Evolutionary conservation across 2,888 invertebrate genomes (phyloP).

Genomic region (Aleiodes leptofemur): DNA sequence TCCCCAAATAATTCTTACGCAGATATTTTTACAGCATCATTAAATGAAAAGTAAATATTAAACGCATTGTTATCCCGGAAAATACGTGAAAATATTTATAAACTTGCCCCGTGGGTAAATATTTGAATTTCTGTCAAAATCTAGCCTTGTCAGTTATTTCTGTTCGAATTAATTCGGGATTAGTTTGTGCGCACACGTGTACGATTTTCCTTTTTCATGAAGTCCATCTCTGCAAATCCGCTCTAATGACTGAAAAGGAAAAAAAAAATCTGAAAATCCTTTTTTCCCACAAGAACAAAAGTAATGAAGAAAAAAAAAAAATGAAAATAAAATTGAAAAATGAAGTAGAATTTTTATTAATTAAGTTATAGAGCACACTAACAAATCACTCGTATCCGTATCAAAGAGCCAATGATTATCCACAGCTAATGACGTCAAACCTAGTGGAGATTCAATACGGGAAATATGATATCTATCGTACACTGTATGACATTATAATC

Average conservation of each 20-base stretch:
- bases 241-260: background rate
- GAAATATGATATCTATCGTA: slow-evolving; percentile 8
- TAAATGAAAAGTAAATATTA: background rate
- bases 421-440: slow-evolving; percentile 28
- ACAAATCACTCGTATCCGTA: slow-evolving; percentile 15
- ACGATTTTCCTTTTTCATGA: too few species aligned
- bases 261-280: background rate
- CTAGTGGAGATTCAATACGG: slow-evolving; percentile 3
- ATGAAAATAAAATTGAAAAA: background rate
- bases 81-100: background rate
- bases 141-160: slow-evolving; percentile 7
- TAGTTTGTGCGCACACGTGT: background rate
- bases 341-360: background rate
- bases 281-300: background rate
- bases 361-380: background rate
- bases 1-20: background rate
- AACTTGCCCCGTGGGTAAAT: too few species aligned
- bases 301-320: background rate
- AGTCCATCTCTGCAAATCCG: background rate
- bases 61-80: background rate
- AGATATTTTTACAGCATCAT: background rate
- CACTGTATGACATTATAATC: slow-evolving; percentile 10
- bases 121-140: background rate
- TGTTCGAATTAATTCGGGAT: slow-evolving; percentile 22
- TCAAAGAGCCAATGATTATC: slow-evolving; percentile 30